A percentile compares a stretch with the other conserved stretches of the same genome.
Evolutionary conservation across 2,113 vertebrate species (phyloP).

Genomic region (Corydoras sp.): DNA sequence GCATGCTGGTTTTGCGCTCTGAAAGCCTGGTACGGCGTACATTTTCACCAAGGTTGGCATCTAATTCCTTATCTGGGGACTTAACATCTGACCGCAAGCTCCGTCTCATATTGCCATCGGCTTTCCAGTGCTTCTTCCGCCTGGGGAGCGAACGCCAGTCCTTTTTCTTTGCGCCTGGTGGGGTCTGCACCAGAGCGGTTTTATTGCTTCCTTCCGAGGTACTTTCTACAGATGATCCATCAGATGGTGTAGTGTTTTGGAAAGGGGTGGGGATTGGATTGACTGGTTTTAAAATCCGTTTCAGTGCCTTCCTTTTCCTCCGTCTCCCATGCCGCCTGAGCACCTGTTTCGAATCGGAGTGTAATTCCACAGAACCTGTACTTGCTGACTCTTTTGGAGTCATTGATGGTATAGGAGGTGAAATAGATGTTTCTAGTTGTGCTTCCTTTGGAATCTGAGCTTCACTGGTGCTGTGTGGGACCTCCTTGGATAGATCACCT

Average conservation of each 20-base stretch:
- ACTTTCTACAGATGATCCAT: slow-evolving; percentile 31
- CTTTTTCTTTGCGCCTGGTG: slow-evolving; percentile 5
- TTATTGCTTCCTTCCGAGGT: slow-evolving; percentile 20
- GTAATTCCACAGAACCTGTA: slow-evolving; percentile 23
- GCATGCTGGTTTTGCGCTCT: slow-evolving; percentile 24
- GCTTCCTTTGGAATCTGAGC: slow-evolving; percentile 8
- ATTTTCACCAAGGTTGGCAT: neutral
- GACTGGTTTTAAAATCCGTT: slow-evolving; percentile 9
- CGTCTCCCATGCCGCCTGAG: slow-evolving; percentile 25
- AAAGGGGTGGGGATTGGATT: neutral
- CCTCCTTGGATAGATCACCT: neutral
- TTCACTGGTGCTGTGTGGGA: neutral
- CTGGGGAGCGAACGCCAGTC: slow-evolving; percentile 46
- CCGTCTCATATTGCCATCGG: slow-evolving; percentile 32
- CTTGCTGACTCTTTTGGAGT: slow-evolving; percentile 14
- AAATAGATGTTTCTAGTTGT: slow-evolving; percentile 19
- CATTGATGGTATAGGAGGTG: slow-evolving; percentile 15
- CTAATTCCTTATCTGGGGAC: slow-evolving; percentile 1
- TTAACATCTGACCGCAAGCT: slow-evolving; percentile 16
- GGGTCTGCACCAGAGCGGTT: slow-evolving; percentile 4
- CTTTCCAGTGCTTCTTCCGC: slow-evolving; percentile 42
- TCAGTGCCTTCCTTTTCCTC: slow-evolving; percentile 16
- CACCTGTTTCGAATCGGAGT: neutral
- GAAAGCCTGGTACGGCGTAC: slow-evolving; percentile 1
- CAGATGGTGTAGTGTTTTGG: slow-evolving; percentile 18